Evolutionary conservation across 2,888 invertebrate species (phyloP).

Genomic region (Xanthorhoe designata): DNA sequence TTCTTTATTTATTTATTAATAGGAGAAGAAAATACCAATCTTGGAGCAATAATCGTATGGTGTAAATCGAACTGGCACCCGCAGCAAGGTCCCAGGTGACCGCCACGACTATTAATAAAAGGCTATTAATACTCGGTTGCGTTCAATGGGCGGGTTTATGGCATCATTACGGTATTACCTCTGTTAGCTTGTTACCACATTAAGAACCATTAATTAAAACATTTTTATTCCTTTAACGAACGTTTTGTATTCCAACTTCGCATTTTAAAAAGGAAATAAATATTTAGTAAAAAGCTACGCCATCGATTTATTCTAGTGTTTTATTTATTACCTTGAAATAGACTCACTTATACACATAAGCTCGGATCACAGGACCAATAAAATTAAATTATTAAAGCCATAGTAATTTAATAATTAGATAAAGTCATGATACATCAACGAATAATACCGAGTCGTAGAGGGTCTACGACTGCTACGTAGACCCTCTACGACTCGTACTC

Average conservation of each 20-base stretch:
- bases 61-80: slow-evolving; percentile 71
- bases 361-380: too few species aligned
- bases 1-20: too few species aligned
- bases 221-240: neutral
- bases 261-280: too few species aligned
- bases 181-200: slow-evolving; percentile 42
- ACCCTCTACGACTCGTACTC: neutral
- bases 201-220: neutral
- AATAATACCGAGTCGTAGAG: slow-evolving; percentile 6
- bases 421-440: too few species aligned
- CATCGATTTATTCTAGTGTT: too few species aligned
- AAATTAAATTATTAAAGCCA: too few species aligned
- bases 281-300: too few species aligned
- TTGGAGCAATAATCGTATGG: slow-evolving; percentile 28
- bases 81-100: slow-evolving; percentile 74
- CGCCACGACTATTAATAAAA: slow-evolving; percentile 50
- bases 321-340: too few species aligned
- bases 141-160: slow-evolving; percentile 71
- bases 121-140: slow-evolving; percentile 69
- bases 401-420: too few species aligned
- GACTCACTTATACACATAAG: too few species aligned
- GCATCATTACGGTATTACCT: slow-evolving; percentile 63
- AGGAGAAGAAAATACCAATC: neutral
- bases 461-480: slow-evolving; percentile 15
- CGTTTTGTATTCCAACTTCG: too few species aligned